Evolutionary conservation across 2,888 invertebrate species (phyloP), one percentile per base, ranked within the genome.

Genomic region (Eristalis tenax): DNA sequence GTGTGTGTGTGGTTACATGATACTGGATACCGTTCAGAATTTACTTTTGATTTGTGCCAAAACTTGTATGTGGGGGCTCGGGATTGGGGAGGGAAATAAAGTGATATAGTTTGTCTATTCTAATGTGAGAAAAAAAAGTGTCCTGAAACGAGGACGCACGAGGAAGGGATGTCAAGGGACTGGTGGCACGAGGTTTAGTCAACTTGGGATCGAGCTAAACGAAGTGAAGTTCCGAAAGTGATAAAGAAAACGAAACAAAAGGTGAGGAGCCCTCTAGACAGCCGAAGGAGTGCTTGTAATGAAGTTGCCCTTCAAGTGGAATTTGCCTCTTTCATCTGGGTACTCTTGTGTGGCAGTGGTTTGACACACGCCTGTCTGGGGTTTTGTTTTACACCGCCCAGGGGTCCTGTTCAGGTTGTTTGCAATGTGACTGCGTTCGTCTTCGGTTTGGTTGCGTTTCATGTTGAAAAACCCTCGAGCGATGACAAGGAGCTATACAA

Each of bases 81-180:
- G 40, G 2, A 32, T 23, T 61, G 70, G 71, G 40, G 22, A 23
- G 38, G 66, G 61, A 78, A 82, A 86, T 86, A 86, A 86, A 86
- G 86, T 86, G 86, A 86, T 86, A 78, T 86, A 79, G 76, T 74
- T 83, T 83, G 73, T 85, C 64, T 85, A 78, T 73, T 82, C 74
- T 82, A 74, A 82, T 82, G 81, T 85, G 68, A 81, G 73, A 63
- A 74, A 50, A 73, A 81, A 73, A 26, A 78, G 32, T 70, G 69
- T 78, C 38, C 78, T 82, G 78, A 82, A 86, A 78, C 74, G 78
- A 71, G 65, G 86, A 74, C 64, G 74, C 82, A 77, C 76, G 70
- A 22, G 28, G 18, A 4, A 0, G 4, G 59, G 56, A 22, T 32
- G 61, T 11, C 23, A 70, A 35, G 40, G 23, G 26, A 26, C 3